Evolutionary conservation across 2,113 vertebrate species (phyloP), one percentile per base, ranked within the genome.

Genomic region (Carassius carassius): DNA sequence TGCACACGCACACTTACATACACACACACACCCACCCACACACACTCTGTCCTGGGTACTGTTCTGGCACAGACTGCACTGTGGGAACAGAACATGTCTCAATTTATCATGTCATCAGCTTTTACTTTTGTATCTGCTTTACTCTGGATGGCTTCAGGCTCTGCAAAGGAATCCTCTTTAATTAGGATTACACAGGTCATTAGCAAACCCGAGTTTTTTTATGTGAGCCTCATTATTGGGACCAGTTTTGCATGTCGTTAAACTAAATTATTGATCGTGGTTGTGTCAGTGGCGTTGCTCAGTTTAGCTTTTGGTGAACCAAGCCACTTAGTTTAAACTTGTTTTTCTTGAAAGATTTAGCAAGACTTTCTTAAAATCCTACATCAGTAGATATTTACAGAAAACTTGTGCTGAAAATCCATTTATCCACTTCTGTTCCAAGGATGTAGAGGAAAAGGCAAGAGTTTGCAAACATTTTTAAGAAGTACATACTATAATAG

Each of bases 151-250:
- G 80, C 84, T 83, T 69, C 49, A 14, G 80, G 76, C 77, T 81
- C 37, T 73, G 72, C 54, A 37, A 74, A 85, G 84, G 62, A 87
- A 84, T 84, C 77, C 81, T 81, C 63, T 88, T 82, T 89, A 83
- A 85, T 84, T 86, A 89, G 72, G 88, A 85, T 89, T 89, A 78
- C 51, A 70, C 51, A 51, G 72, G 84, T 84, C 80, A 89, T 89
- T 87, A 83, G 75, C 78, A 86, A 63, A 77, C 29, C 74, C 70
- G 6, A 2, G 0, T 44, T 85, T 67, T 67, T 67, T 70, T 35
- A 8, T 35, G 13, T 83, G 81, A 23, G 17, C 5, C 12, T 56
- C 19, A 3, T 16, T 25, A 75, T 65, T 51, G 29, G 77, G 47
- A 44, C 6, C 19, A 44, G 7, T 69, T 60, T 72, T 44, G 41